Conservation (phyloP, 2,888 invertebrate species). For the Erynnis tages region DNA sequence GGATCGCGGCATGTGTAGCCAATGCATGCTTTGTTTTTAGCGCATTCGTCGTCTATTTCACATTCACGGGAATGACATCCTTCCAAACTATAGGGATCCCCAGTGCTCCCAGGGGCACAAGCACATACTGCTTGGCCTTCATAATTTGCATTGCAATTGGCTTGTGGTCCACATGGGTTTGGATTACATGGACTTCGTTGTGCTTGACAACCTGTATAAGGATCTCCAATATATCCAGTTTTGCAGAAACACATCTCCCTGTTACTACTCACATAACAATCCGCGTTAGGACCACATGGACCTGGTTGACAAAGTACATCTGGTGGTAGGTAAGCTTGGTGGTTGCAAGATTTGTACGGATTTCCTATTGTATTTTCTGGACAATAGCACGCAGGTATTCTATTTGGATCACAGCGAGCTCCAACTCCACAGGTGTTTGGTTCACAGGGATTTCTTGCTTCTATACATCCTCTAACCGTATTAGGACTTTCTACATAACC, state of each 20-base stretch:
- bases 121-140: conserved; percentile 87
- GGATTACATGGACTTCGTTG: conserved; percentile 88
- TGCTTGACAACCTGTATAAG: conserved; percentile 88
- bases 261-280: conserved; percentile 91
- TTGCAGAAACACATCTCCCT: conserved; percentile 93
- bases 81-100: conserved; percentile 86
- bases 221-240: conserved; percentile 88
- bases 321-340: conserved; percentile 77
- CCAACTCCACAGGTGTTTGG: conserved; percentile 90
- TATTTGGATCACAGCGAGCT: conserved; percentile 89
- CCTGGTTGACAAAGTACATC: conserved; percentile 88
- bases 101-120: conserved; percentile 88
- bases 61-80: conserved; percentile 92
- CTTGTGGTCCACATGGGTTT: conserved; percentile 90
- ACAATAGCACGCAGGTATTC: conserved; percentile 91
- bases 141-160: conserved; percentile 85
- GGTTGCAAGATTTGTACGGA: conserved; percentile 88
- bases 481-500: conserved; percentile 93
- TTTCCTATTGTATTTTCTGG: conserved; percentile 91
- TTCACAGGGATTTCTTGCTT: conserved; percentile 89
- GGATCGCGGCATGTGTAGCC: conserved; percentile 91
- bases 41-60: conserved; percentile 89
- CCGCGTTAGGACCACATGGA: conserved; percentile 90
- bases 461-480: conserved; percentile 91
- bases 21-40: conserved; percentile 87